phyloP scores from a whole-genome alignment of 2,888 invertebrate genomes.

The Ischnus inquisitorius region DNA sequence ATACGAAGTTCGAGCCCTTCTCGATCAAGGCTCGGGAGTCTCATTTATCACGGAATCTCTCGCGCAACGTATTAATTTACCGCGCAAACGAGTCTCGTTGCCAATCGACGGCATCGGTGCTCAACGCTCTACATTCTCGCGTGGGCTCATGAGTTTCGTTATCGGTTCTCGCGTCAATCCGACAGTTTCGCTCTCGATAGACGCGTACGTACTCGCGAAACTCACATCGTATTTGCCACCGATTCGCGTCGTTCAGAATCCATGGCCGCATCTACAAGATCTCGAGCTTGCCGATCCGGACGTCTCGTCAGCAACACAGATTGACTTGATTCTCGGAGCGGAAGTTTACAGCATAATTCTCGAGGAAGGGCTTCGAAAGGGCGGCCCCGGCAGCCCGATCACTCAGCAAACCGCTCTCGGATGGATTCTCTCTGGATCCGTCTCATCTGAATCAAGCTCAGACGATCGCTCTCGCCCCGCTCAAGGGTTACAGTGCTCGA shows the following conservation, averaged over 20 bases:
- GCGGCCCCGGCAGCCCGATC: conserved; percentile 34
- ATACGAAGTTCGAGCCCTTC: conserved; percentile 25
- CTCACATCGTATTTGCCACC: conserved; percentile 52
- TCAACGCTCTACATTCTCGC: conserved; percentile 30
- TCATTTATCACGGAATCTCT: conserved; percentile 21
- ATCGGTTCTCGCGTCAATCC: conserved; percentile 28
- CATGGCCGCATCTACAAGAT: conserved; percentile 54
- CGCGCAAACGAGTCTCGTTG: conserved; percentile 28
- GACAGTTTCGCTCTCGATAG: conserved; percentile 19
- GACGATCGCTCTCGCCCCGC: conserved; percentile 3
- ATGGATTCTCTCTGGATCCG: conserved; percentile 56
- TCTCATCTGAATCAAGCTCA: conserved; percentile 3
- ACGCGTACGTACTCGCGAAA: conserved; percentile 31
- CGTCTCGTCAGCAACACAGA: conserved; percentile 30
- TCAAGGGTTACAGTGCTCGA: conserved; percentile 54
- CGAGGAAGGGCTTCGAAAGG: conserved; percentile 45
- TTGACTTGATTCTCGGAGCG: conserved; percentile 59
- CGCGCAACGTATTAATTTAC: conserved; percentile 25
- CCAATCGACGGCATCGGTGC: conserved; percentile 54
- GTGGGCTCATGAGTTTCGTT: conserved; percentile 14
- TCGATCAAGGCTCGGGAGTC: conserved; percentile 10
- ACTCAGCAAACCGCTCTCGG: conserved; percentile 50
- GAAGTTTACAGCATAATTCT: conserved; percentile 53
- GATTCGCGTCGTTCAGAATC: not conserved
- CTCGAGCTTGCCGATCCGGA: conserved; percentile 61